phyloP scores from a whole-genome alignment of 2,113 vertebrate species.

The Corydoras sp. region DNA sequence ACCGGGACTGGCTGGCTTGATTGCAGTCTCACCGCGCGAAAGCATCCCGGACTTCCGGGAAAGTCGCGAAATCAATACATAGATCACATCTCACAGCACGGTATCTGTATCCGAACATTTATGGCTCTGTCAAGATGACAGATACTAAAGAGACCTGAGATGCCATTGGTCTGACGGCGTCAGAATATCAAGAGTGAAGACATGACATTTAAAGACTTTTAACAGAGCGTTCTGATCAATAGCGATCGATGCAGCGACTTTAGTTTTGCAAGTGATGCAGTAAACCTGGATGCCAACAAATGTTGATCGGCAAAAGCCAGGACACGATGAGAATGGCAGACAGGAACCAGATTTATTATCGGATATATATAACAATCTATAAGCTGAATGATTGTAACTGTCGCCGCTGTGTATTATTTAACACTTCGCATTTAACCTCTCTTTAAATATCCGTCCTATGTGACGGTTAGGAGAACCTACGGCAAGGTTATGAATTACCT shows the following conservation, averaged over 20 bases:
- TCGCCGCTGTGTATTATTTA: too few relatives aligned
- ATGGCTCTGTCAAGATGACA: constrained; percentile 1
- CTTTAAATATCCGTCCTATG: too few relatives aligned
- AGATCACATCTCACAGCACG: constrained; percentile 2
- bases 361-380: too few relatives aligned
- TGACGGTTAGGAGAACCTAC: too few relatives aligned
- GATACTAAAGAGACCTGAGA: neutral
- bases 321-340: too few relatives aligned
- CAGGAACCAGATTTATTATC: too few relatives aligned
- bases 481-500: too few relatives aligned
- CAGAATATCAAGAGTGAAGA: neutral
- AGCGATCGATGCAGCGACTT: neutral
- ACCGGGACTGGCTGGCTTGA: neutral
- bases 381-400: too few relatives aligned
- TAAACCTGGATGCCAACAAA: too few relatives aligned
- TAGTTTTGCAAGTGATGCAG: neutral
- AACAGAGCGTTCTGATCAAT: neutral
- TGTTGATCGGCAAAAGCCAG: too few relatives aligned
- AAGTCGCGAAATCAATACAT: constrained; percentile 17
- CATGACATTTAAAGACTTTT: neutral
- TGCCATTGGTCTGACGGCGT: neutral
- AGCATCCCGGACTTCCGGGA: neutral
- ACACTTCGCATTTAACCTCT: too few relatives aligned
- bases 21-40: neutral
- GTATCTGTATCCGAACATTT: neutral